Conservation (phyloP, 2,113 vertebrate species). For the Plecturocebus donacophilus region DNA sequence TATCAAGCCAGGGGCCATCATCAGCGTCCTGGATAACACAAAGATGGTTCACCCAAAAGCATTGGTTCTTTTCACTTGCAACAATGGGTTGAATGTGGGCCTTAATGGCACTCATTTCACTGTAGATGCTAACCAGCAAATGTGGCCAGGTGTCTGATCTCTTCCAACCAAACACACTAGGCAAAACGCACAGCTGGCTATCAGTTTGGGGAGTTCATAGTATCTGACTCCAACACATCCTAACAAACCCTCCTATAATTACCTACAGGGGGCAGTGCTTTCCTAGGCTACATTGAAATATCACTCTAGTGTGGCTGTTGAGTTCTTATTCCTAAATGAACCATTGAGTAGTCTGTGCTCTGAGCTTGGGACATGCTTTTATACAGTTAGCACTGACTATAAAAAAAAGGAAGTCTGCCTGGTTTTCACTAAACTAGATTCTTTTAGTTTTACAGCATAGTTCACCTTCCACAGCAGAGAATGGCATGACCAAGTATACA, state of each 20-base stretch:
- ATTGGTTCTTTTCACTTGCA: neutral
- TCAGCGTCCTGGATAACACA: neutral
- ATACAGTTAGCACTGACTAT: neutral
- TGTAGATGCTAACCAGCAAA: neutral
- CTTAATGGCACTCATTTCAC: neutral
- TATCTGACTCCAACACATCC: neutral
- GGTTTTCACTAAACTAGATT: neutral
- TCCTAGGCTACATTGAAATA: neutral
- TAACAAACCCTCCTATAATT: neutral
- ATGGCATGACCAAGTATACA: neutral
- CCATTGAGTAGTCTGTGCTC: no score
- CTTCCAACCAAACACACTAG: neutral
- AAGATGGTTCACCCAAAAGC: neutral
- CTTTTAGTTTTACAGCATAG: neutral
- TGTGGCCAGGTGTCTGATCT: no score
- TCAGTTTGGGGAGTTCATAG: neutral
- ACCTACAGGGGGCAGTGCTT: neutral
- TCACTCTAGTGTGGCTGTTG: neutral
- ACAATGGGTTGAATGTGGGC: neutral
- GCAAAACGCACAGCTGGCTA: neutral
- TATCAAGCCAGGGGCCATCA: neutral
- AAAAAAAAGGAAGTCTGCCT: neutral
- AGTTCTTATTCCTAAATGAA: neutral
- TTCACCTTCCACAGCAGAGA: neutral
- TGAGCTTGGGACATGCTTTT: neutral